These are phyloP conservation scores for Drosophila koepferae DNA, from an alignment of 2,888 invertebrate species.

Conservation along the genomic window DNA sequence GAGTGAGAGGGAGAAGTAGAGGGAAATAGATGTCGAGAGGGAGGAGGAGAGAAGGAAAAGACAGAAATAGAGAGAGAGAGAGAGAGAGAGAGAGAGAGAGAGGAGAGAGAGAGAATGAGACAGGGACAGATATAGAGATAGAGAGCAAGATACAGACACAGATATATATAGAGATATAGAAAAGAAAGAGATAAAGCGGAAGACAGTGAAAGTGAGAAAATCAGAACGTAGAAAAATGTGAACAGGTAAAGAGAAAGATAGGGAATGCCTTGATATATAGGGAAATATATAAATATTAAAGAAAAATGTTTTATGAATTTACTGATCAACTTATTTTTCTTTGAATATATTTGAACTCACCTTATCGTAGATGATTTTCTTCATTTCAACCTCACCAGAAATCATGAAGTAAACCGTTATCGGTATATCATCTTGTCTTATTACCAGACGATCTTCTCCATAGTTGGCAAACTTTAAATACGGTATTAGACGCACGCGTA, in stretches of 20 bases:
- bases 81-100: no score
- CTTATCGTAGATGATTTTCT: conserved; percentile 75
- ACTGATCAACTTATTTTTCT: not conserved
- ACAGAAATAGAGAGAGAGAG: no score
- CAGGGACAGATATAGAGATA: no score
- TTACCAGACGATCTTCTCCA: conserved; percentile 87
- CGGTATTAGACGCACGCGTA: conserved; percentile 88
- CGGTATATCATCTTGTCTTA: conserved; percentile 88
- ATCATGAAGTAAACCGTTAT: conserved; percentile 89
- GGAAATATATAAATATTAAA: not conserved
- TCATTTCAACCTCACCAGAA: conserved; percentile 86
- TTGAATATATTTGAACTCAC: conserved; percentile 39
- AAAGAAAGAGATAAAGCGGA: no score
- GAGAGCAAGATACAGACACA: no score
- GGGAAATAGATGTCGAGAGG: not conserved
- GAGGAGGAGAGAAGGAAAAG: no score
- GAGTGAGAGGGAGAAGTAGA: not conserved
- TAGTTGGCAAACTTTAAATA: conserved; percentile 88
- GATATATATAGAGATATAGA: no score
- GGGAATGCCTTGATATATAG: no score
- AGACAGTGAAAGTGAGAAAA: no score
- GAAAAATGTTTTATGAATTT: not conserved
- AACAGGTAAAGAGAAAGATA: not conserved
- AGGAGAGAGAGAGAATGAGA: no score
- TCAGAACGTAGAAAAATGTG: no score